Base-by-base conservation (phyloP, 2,888 invertebrate genomes). In the Sarcophaga rosellei region DNA sequence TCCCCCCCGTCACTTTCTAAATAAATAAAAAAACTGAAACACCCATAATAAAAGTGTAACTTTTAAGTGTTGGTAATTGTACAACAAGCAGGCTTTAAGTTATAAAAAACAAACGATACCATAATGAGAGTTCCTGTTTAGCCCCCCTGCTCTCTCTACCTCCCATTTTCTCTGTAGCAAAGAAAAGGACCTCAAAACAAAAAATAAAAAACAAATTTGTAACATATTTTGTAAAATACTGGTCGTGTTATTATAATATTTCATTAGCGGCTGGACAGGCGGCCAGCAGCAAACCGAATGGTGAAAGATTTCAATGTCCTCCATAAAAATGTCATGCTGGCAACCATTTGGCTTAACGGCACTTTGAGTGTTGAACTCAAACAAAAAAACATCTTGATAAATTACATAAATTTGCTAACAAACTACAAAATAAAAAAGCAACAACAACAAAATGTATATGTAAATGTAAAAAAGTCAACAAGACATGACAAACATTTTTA, bases 331-430 rank as follows among this genome's bases (percentile, higher is more conserved):
- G 73, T 45, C 61, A 61, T 73, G 73, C 73, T 73, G 45, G 21
- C 21, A 21, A 20, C 21, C 20, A 62, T 73, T 61, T 73, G 10
- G 15, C 73, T 73, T 62, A 73, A 73, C 44, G 45, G 61, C 73
- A 21, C 47, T 69, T 35, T 6, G 21, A 21, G 8, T 61, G 53
- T 53, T 53, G 35, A 17, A 35, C 2, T 35, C 8, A 35, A 35
- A 35, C 8, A 35, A 44, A 15, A 57, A 62, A 73, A 73, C 45
- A 73, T n/a, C 73, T 45, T 73, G 61, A 73, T 61, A 73, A 73
- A 73, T 73, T 73, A 21, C 44, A 66, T 20, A 66, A 65, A 35
- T 35, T 65, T 65, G 3, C 3, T 35, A 17, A 53, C 12, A 53
- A 53, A 15, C 15, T 4, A 65, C 0, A 11, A 66, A 44, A 66